phyloP scores from a whole-genome alignment of 2,797 vertebrate species.

The Cossypha niveicapilla region DNA sequence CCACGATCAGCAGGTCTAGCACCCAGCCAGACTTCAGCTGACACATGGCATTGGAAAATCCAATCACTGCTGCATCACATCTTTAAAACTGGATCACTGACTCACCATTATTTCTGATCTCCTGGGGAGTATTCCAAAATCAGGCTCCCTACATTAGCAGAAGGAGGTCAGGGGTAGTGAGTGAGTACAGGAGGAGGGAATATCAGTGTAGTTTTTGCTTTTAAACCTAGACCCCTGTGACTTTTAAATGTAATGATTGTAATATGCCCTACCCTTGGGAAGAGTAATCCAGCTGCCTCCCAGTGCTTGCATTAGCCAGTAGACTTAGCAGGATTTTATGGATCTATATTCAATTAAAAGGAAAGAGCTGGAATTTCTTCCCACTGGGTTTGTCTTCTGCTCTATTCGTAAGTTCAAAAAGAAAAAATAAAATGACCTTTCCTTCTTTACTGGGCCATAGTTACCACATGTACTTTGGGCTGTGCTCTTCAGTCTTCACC shows the following conservation, averaged over 20 bases:
- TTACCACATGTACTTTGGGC: background rate
- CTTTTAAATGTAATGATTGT: background rate
- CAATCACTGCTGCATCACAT: background rate
- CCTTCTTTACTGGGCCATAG: background rate
- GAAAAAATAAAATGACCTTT: background rate
- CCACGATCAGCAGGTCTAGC: background rate
- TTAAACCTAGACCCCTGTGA: background rate
- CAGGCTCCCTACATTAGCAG: background rate
- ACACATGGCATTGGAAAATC: background rate
- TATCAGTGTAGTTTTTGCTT: background rate
- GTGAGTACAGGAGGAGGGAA: background rate
- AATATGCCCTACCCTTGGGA: background rate
- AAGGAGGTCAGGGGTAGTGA: background rate
- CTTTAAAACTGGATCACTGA: background rate
- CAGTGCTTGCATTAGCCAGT: background rate
- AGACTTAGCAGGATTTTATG: background rate
- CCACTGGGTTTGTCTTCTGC: background rate
- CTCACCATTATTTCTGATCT: background rate
- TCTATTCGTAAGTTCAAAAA: background rate
- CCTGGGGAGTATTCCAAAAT: background rate
- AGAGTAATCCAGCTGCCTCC: background rate
- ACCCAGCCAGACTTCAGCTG: background rate
- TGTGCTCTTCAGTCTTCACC: background rate
- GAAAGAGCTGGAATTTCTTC: background rate
- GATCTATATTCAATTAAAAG: background rate